Evolutionary conservation across 1,140 invertebrate species (phyloP).

Genomic region (Branchinecta lindahli): DNA sequence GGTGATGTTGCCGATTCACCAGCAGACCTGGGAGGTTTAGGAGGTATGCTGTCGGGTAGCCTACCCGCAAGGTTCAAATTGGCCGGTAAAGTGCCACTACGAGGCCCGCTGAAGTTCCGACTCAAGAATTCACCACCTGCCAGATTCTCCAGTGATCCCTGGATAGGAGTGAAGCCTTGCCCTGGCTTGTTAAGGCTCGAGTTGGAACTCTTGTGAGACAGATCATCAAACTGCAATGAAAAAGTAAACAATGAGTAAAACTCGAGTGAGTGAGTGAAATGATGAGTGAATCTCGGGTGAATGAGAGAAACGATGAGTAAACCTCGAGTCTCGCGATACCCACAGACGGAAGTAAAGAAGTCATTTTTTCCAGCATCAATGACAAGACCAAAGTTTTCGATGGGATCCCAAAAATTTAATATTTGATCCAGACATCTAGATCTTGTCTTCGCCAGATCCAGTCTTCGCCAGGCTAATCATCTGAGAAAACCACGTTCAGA

Average conservation of each 20-base stretch:
- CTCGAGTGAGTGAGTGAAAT: neutral
- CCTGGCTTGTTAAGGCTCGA: conserved; percentile 55
- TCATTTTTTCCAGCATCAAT: too few species aligned
- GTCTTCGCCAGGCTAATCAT: too few species aligned
- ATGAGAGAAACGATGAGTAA: neutral
- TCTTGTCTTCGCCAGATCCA: too few species aligned
- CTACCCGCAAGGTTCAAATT: conserved; percentile 34
- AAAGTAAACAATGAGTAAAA: conserved; percentile 15
- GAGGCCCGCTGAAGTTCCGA: conserved; percentile 27
- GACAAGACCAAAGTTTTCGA: too few species aligned
- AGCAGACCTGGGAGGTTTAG: conserved; percentile 29
- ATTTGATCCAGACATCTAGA: too few species aligned
- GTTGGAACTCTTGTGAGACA: conserved; percentile 70
- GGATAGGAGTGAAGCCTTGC: conserved; percentile 36
- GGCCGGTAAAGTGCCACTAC: conserved; percentile 25
- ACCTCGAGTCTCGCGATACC: too few species aligned
- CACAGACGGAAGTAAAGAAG: too few species aligned
- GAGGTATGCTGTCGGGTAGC: conserved; percentile 27
- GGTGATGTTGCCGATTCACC: conserved; percentile 23
- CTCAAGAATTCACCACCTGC: conserved; percentile 36
- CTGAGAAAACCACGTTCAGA: too few species aligned
- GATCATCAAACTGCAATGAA: conserved; percentile 51
- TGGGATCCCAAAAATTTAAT: too few species aligned
- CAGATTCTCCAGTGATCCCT: conserved; percentile 41
- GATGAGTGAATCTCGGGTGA: neutral